Base-by-base conservation (phyloP, 1,140 invertebrate species). In the Saxidomus purpurata region DNA sequence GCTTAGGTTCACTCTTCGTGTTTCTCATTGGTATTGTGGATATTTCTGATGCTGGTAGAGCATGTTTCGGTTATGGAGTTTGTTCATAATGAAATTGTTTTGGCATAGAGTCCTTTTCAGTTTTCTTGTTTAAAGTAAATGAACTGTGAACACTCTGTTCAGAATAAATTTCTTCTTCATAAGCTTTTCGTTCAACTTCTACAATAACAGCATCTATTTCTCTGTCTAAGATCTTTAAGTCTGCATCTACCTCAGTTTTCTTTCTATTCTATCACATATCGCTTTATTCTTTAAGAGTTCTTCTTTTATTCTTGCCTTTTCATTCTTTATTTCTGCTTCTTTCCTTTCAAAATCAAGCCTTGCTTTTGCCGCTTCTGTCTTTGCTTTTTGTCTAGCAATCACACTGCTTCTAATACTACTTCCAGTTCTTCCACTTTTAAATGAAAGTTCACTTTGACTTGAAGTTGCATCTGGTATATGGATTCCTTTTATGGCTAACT, bases 321-420 rank as follows among this genome's bases (percentile, higher is more conserved):
- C 31, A 28, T 67, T 40, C 22, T 43, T 67, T 4, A 67, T 11
- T 47, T 67, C 19, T 43, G 59, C 80, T 83, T 63, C 38, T n/a
- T 67, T 74, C 22, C 22, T 74, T 40, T 74, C 69, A 25, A 15
- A 74, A 22, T 74, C 69, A 8, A 74, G 36, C 40, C 63, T 74
- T n/a, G 38, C 22, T 22, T 43, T 74, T 15, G 36, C 34, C 8
- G 34, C 69, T 22, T 40, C 36, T 74, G 34, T 6, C 17, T 40
- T 74, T 8, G 69, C 69, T 9, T 40, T 74, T 22, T 74, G 61
- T 31, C 8, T 43, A 19, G 19, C 36, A 3, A 74, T 9, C 3
- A 38, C 1, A 40, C 6, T 74, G 34, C 11, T 11, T n/a, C 69
- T 74, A 2, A 1, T 74, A 1, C 17, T 40, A 11, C 36, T 40